Percentiles rank a stretch among this genome's conserved stretches.
These are phyloP conservation scores for Hestina assimilis DNA, from an alignment of 1,140 invertebrate species.

Conservation along the genomic window DNA sequence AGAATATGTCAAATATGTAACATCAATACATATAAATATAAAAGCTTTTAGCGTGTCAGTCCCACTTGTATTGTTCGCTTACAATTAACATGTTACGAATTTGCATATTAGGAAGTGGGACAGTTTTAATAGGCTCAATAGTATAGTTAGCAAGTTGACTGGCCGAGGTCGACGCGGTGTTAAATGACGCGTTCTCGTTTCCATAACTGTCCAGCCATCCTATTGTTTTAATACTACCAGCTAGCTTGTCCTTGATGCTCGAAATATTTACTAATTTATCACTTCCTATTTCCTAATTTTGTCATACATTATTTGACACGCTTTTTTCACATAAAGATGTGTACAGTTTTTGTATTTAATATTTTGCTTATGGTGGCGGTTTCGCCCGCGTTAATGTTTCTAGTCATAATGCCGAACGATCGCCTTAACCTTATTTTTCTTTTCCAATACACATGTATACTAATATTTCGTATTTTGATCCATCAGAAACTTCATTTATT, in stretches of 20 bases:
- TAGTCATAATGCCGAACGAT: too few relatives aligned
- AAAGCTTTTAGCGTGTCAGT: slow-evolving; percentile 35
- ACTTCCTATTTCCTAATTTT: slow-evolving; percentile 20
- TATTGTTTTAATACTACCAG: slow-evolving; percentile 22
- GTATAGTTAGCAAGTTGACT: slow-evolving; percentile 49
- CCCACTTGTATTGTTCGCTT: slow-evolving; percentile 63
- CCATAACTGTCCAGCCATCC: slow-evolving; percentile 18
- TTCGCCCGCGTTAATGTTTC: too few relatives aligned
- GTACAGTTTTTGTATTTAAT: too few relatives aligned
- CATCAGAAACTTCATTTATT: too few relatives aligned
- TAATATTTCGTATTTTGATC: too few relatives aligned
- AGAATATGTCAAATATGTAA: not conserved
- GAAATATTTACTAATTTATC: slow-evolving; percentile 26
- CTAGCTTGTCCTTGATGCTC: slow-evolving; percentile 27
- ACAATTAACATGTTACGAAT: slow-evolving; percentile 60
- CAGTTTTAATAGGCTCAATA: slow-evolving; percentile 57
- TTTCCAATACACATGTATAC: too few relatives aligned
- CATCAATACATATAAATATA: slow-evolving; percentile 7
- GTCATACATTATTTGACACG: not conserved
- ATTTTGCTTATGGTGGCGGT: too few relatives aligned
- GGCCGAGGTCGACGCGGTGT: slow-evolving; percentile 42
- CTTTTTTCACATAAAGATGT: too few relatives aligned
- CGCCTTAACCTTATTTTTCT: too few relatives aligned
- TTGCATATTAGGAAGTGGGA: slow-evolving; percentile 72
- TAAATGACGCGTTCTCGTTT: slow-evolving; percentile 24